phyloP scores from a whole-genome alignment of 2,797 vertebrate genomes.

The Pseudochirops cupreus region DNA sequence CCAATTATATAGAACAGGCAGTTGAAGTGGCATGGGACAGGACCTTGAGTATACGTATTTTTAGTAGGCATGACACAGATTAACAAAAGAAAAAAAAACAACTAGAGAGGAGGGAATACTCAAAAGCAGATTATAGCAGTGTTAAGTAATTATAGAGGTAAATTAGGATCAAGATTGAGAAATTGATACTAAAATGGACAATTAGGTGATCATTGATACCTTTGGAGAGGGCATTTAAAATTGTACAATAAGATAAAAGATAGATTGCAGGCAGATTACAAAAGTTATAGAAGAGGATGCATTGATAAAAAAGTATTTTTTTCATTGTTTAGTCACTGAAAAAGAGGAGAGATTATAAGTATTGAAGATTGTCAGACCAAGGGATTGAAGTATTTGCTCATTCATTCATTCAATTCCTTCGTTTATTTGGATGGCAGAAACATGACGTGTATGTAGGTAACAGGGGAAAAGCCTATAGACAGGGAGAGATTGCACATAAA shows the following conservation, averaged over 20 bases:
- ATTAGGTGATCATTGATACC: neutral
- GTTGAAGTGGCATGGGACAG: neutral
- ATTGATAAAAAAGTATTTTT: neutral
- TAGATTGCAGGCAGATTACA: neutral
- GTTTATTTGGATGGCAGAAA: neutral
- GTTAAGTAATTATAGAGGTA: neutral
- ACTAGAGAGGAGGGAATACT: neutral
- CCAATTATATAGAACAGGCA: neutral
- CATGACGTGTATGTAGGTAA: neutral
- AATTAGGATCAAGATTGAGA: neutral
- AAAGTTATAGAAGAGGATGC: neutral
- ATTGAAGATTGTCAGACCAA: neutral
- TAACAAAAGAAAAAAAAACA: neutral
- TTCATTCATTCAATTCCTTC: neutral
- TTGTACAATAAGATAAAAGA: neutral
- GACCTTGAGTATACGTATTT: neutral
- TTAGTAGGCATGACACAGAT: neutral
- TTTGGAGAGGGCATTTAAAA: neutral
- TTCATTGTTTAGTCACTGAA: neutral
- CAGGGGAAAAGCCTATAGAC: neutral
- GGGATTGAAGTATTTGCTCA: neutral
- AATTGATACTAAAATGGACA: neutral
- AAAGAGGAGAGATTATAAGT: neutral
- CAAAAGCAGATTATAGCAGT: neutral
- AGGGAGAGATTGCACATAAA: neutral